Evolutionary conservation across 2,113 vertebrate genomes (phyloP), one percentile per base, ranked within the genome.

Genomic region (Ochotona curzoniae): DNA sequence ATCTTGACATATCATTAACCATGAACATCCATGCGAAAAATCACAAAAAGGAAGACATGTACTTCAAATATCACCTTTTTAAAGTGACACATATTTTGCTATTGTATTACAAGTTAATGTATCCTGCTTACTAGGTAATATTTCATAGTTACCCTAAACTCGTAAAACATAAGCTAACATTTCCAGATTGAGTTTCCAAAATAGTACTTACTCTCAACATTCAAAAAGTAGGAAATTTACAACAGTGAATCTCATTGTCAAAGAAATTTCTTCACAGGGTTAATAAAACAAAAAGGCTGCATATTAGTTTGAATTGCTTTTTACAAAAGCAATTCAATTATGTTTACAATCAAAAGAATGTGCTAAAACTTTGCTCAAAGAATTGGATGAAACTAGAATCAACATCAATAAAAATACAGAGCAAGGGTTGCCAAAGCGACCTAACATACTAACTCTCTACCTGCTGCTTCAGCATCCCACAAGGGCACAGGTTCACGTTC

Each of bases 251-350:
- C 38, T 75, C 51, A 70, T 47, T 17, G 67, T n/a, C 0, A 92
- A 32, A 13, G 90, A 25, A 84, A 70, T 75, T 76, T 93, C 78
- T 82, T 94, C 69, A 71, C 13, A 87, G 38, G 73, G 61, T 71
- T 23, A 78, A 91, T 28, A 67, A 84, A 54, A 9, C 61, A 67
- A 70, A 83, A 82, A 75, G 47, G 25, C 5, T 44, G 17, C 35
- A 17, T 5, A 64, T 57, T 69, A 66, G 14, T 26, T 71, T 60
- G 13, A 93, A 32, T 66, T 25, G 44, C 9, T 44, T 20, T 57
- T 75, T 47, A 51, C 28, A 13, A 93, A 70, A 63, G 21, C 44
- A 66, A 70, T 83, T 87, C 84, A 84, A 85, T 49, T 4, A 73
- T n/a, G n/a, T 66, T 64, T 73, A 20, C 21, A 73, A 7, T 28